phyloP scores from a whole-genome alignment of 2,797 vertebrate genomes.

The Cyprinella venusta region DNA sequence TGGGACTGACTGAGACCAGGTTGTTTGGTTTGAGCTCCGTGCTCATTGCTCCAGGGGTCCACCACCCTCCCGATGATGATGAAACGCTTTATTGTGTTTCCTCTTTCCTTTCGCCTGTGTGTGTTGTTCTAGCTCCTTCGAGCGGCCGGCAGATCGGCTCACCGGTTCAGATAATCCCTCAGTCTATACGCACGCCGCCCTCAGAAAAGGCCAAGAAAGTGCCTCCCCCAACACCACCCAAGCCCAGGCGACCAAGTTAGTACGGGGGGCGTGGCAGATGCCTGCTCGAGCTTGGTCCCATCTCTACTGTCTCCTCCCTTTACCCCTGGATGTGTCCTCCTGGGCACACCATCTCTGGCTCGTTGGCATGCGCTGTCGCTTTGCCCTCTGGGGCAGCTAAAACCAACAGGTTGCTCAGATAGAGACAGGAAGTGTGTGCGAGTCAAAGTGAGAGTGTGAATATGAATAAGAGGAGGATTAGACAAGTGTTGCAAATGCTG shows the following conservation, averaged over 20 bases:
- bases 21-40: slow-evolving; percentile 37
- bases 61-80: slow-evolving; percentile 24
- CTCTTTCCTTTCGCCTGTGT: slow-evolving; percentile 54
- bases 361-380: slow-evolving; percentile 76
- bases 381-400: slow-evolving; percentile 61
- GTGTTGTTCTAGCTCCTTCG: slow-evolving; percentile 77
- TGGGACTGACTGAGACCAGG: slow-evolving; percentile 41
- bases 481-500: slow-evolving; percentile 30
- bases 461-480: slow-evolving; percentile 34
- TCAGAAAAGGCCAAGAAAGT: slow-evolving; percentile 81
- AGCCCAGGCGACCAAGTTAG: slow-evolving; percentile 90
- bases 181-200: slow-evolving; percentile 78
- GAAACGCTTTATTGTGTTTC: slow-evolving; percentile 58
- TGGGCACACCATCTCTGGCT: slow-evolving; percentile 56
- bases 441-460: slow-evolving; percentile 15
- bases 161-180: slow-evolving; percentile 81
- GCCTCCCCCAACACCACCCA: slow-evolving; percentile 83
- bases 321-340: slow-evolving; percentile 52
- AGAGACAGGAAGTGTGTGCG: slow-evolving; percentile 54
- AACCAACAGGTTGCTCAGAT: slow-evolving; percentile 50
- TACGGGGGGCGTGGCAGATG: slow-evolving; percentile 72
- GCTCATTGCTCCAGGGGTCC: slow-evolving; percentile 49
- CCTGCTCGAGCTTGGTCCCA: slow-evolving; percentile 69
- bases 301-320: slow-evolving; percentile 38
- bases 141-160: slow-evolving; percentile 69